Base-by-base conservation (phyloP, 1,140 invertebrate genomes). In the Brachionus manjavacas region DNA sequence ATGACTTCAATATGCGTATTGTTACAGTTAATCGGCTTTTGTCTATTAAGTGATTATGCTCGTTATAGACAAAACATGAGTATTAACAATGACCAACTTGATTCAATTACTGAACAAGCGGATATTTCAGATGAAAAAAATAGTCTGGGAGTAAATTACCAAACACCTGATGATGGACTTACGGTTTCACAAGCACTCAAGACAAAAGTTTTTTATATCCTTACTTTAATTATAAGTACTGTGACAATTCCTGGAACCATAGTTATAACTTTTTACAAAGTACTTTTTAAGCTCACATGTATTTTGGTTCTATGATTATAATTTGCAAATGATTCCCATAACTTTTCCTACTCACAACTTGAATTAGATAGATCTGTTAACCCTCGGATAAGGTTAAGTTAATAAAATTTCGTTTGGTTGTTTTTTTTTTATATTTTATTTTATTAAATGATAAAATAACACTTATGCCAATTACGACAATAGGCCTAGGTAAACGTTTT, bases 21-120 rank as follows among this genome's bases (percentile, higher is more conserved):
- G 8, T 20, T 87, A 9, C 86, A 87, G 81, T 55, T 87, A 28
- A 43, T 87, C 85, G 86, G 76, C 3, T 28, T 81, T 66, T 60
- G 7, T 68, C 28, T 81, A 35, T 28, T 81, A 7, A 25, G 20
- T n/a, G 79, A 52, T 85, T 35, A 49, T 86, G 11, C 86, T 87
- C 14, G 16, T 0, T 25, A 20, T 28, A 49, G 23, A 25, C 41
- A 76, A 49, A 76, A 49, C 49, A 25, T 2, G 9, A 46, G 20
- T 25, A 11, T 49, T 49, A 76, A 49, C 46, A 49, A 86, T 25
- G 43, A 49, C 28, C 31, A 23, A 43, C 11, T 8, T 74, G 31
- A 25, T 20, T 25, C 9, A 3, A 3, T 49, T 49, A 9, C 20
- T 14, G 72, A 76, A 28, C 20, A 46, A n/a, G 11, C 6, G n/a